Conservation (phyloP, 2,888 invertebrate genomes). For the Eristalinus sepulchralis region DNA sequence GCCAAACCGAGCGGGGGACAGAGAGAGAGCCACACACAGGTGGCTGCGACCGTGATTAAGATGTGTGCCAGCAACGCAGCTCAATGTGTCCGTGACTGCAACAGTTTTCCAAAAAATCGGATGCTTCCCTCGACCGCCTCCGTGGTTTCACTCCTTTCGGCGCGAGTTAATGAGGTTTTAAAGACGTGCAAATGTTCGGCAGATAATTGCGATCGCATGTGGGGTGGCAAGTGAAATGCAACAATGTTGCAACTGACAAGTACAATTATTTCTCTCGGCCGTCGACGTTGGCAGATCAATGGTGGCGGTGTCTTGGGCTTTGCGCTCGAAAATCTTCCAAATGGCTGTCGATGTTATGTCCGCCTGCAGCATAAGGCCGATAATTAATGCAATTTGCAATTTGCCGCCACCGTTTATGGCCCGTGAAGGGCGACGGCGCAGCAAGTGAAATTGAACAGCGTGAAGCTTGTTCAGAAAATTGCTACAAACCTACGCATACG, state of each 20-base stretch:
- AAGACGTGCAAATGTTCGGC: conserved; percentile 46
- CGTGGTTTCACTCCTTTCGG: neutral
- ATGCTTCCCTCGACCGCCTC: neutral
- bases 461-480: conserved; percentile 7
- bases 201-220: conserved; percentile 15
- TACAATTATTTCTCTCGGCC: conserved; percentile 19
- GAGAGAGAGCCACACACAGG: conserved; percentile 13
- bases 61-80: conserved; percentile 12
- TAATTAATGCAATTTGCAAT: conserved; percentile 66
- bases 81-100: neutral
- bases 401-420: conserved; percentile 52
- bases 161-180: conserved; percentile 44
- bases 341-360: conserved; percentile 18
- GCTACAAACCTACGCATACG: neutral
- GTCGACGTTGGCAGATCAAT: neutral
- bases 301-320: neutral
- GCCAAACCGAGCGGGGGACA: neutral
- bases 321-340: conserved; percentile 5
- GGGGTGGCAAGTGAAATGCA: conserved; percentile 10
- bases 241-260: conserved; percentile 41
- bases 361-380: conserved; percentile 15
- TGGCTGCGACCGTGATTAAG: conserved; percentile 37
- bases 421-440: neutral
- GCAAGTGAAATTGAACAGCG: neutral
- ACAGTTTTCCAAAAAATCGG: conserved; percentile 43